A percentile compares a stretch with the other conserved stretches of the same genome.
Evolutionary conservation across 2,888 invertebrate species (phyloP).

Genomic region (Odontomyia ornata): DNA sequence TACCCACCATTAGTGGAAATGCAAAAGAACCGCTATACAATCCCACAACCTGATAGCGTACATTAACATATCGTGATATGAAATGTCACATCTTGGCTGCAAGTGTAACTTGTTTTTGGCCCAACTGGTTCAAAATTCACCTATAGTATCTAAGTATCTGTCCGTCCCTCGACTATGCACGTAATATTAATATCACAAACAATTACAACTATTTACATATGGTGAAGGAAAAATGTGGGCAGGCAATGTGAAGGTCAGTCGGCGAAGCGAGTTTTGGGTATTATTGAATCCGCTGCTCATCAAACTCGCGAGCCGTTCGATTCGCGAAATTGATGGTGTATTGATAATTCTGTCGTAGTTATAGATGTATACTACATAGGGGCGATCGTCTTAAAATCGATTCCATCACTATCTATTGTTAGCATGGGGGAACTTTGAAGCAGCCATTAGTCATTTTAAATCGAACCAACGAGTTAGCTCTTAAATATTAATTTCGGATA

Average conservation of each 20-base stretch:
- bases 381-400: too few relatives aligned
- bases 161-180: not conserved
- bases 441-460: too few relatives aligned
- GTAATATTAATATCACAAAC: not conserved
- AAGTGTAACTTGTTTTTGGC: not conserved
- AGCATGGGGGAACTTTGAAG: too few relatives aligned
- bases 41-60: not conserved
- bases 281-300: not conserved
- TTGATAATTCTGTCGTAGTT: too few relatives aligned
- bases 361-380: too few relatives aligned
- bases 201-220: slow-evolving; percentile 24
- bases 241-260: slow-evolving; percentile 19
- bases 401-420: too few relatives aligned
- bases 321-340: too few relatives aligned
- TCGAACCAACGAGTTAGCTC: too few relatives aligned
- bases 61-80: not conserved
- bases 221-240: slow-evolving; percentile 20
- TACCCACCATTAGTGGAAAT: not conserved
- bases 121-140: not conserved
- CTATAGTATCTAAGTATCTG: not conserved
- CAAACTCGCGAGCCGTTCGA: not conserved
- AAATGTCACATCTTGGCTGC: not conserved
- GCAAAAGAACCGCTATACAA: not conserved
- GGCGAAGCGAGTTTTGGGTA: too few relatives aligned
- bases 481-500: not conserved